Evolutionary conservation across 92 coral and sea anemone species (phyloP).

Genomic region (Umimayanthus chanpuru): DNA sequence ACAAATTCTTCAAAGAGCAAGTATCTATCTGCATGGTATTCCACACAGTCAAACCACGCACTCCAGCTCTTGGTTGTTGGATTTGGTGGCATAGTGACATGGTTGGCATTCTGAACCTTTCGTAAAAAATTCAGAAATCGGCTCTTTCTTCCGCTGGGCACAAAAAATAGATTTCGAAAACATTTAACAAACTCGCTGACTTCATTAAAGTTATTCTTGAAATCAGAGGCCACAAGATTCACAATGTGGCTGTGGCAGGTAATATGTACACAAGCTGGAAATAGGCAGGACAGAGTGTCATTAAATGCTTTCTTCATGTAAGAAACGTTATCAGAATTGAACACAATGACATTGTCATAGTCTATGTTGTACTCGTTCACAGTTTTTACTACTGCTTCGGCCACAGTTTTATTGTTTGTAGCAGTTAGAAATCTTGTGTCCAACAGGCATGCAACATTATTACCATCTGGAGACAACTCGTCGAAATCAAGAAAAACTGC

Average conservation of each 20-base stretch:
- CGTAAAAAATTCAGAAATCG: constrained; percentile 21
- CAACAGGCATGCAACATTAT: constrained; percentile 38
- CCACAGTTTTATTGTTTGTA: constrained; percentile 58
- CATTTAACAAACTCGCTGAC: constrained; percentile 45
- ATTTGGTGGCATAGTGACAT: constrained; percentile 48
- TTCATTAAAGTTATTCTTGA: constrained; percentile 37
- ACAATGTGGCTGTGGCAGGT: constrained; percentile 59
- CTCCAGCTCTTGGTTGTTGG: constrained; percentile 33
- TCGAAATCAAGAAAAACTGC: constrained; percentile 42
- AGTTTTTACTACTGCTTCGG: constrained; percentile 45
- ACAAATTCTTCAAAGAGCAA: constrained; percentile 24
- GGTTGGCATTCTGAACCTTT: no score
- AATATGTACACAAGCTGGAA: constrained; percentile 46
- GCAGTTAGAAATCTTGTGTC: constrained; percentile 38
- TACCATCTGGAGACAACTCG: constrained; percentile 41
- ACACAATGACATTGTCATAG: constrained; percentile 40
- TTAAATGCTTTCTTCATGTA: constrained; percentile 48
- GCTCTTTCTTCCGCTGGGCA: constrained; percentile 54
- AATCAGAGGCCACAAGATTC: constrained; percentile 51
- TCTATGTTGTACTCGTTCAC: neutral
- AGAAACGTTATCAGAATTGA: constrained; percentile 49
- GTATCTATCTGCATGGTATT: constrained; percentile 8
- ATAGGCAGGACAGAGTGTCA: constrained; percentile 38
- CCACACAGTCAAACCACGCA: constrained; percentile 23
- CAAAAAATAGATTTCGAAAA: constrained; percentile 36